phyloP scores from a whole-genome alignment of 64 coral and sea anemone genomes.

The Stylophora pistillata region DNA sequence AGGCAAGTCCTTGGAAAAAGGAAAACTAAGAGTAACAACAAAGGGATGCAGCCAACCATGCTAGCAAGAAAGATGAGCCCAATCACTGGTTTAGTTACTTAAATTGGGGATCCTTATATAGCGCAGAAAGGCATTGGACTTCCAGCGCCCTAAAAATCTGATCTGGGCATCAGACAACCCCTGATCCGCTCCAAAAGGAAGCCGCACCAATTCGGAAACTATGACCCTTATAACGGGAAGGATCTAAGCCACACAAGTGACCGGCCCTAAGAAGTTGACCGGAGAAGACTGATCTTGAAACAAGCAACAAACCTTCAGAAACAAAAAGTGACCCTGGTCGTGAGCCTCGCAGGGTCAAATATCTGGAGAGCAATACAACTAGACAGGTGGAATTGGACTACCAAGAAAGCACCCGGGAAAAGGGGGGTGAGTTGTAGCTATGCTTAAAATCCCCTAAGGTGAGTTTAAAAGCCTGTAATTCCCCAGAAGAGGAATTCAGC shows the following conservation, averaged over 20 bases:
- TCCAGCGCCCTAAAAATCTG: conserved; percentile 5
- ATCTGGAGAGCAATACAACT: conserved; percentile 16
- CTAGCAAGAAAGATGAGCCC: background rate
- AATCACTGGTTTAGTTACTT: background rate
- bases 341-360: conserved; percentile 25
- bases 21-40: background rate
- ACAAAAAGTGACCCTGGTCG: conserved; percentile 10
- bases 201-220: conserved; percentile 23
- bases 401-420: conserved; percentile 15
- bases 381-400: conserved; percentile 24
- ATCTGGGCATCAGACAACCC: conserved; percentile 33
- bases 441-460: conserved; percentile 49
- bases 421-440: conserved; percentile 18
- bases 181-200: background rate
- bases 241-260: background rate
- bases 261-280: background rate
- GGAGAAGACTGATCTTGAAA: conserved; percentile 4
- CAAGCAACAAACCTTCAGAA: background rate
- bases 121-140: conserved; percentile 24
- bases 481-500: background rate
- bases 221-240: conserved; percentile 9
- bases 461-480: conserved; percentile 21
- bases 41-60: background rate
- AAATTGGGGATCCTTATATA: conserved; percentile 3
- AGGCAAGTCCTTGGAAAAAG: background rate